Evolutionary conservation across 1,140 invertebrate species (phyloP).

Genomic region (Steinernema feltiae): DNA sequence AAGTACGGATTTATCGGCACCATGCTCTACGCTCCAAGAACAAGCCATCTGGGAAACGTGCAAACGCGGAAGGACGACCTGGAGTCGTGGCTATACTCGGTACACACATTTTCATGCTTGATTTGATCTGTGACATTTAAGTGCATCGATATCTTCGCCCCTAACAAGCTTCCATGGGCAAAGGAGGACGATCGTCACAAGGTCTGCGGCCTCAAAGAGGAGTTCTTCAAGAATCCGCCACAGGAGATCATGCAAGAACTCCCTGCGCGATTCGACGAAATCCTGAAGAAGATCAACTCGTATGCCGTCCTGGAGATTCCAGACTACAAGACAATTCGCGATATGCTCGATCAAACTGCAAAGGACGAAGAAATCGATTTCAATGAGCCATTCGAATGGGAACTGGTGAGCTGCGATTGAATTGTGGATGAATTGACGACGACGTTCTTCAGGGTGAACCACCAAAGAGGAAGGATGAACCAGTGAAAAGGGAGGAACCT

Average conservation of each 20-base stretch:
- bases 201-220: neutral
- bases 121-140: neutral
- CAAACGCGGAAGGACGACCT: neutral
- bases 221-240: neutral
- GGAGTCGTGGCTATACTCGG: conserved; percentile 1
- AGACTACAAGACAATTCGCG: neutral
- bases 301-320: neutral
- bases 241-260: neutral
- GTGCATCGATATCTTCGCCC: neutral
- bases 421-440: no score
- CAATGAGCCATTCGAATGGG: neutral
- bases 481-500: no score
- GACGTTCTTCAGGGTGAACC: no score
- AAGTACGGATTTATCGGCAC: conserved; percentile 3
- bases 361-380: neutral
- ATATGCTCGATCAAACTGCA: neutral
- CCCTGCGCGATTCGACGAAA: neutral
- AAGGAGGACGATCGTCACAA: neutral
- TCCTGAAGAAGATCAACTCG: neutral
- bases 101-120: neutral
- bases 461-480: no score
- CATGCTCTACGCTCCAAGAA: neutral
- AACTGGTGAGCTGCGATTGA: neutral
- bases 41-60: neutral
- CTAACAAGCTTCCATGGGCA: neutral